A percentile compares a stretch with the other conserved stretches of the same genome.
Evolutionary conservation across 2,797 vertebrate species (phyloP).

Genomic region (Borostomias antarcticus): DNA sequence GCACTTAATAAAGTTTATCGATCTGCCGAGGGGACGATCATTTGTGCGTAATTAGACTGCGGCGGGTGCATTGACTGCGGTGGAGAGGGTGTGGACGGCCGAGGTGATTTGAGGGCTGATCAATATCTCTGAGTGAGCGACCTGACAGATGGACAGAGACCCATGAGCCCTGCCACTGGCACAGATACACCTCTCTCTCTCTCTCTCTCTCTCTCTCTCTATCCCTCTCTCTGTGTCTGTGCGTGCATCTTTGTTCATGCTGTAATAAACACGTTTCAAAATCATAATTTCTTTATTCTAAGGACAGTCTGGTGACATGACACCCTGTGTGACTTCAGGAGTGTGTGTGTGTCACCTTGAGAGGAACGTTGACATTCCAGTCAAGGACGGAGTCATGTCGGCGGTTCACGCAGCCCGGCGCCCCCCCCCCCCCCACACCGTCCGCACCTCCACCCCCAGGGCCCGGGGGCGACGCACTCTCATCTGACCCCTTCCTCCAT

Average conservation of each 20-base stretch:
- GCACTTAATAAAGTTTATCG: slow-evolving; percentile 36
- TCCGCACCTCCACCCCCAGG: neutral
- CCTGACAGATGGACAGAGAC: slow-evolving; percentile 13
- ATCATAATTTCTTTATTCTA: neutral
- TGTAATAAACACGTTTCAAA: neutral
- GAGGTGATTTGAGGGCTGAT: slow-evolving; percentile 46
- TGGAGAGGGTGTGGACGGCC: slow-evolving; percentile 25
- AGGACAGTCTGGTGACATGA: too few species aligned
- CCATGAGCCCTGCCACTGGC: neutral
- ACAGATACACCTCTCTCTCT: neutral
- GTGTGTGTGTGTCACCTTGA: slow-evolving; percentile 49
- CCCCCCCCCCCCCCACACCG: slow-evolving; percentile 15
- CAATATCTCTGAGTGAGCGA: slow-evolving; percentile 43
- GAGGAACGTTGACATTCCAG: slow-evolving; percentile 42
- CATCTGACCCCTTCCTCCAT: slow-evolving; percentile 55
- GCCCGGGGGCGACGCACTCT: slow-evolving; percentile 55
- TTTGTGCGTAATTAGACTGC: slow-evolving; percentile 43
- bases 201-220: neutral
- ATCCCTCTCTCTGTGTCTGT: slow-evolving; percentile 6
- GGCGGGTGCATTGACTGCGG: slow-evolving; percentile 39
- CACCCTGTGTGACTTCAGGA: too few species aligned
- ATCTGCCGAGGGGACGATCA: slow-evolving; percentile 40
- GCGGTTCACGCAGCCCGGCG: slow-evolving; percentile 28
- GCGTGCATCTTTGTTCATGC: neutral
- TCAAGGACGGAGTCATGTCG: slow-evolving; percentile 36